Base-by-base conservation (phyloP, 2,113 vertebrate species). In the Lonchura striata region DNA sequence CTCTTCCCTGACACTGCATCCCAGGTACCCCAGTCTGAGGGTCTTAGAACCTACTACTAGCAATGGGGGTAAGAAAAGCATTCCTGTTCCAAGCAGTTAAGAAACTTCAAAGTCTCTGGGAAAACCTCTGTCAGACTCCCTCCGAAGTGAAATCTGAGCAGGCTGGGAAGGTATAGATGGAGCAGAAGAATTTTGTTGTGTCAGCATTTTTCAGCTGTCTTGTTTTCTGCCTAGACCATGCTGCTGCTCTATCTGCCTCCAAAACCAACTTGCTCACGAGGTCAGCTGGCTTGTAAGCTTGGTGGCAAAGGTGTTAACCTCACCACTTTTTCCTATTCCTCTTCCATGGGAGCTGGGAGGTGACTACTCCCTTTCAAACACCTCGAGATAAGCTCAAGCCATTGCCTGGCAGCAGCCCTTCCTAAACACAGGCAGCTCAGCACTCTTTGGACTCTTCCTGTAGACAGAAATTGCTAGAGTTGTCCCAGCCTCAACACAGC, bases 81-180 rank as follows among this genome's bases (percentile, higher is more conserved):
- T 22, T 47, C 10, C 39, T 33, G 11, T 18, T 91, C 16, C 7
- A 14, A 79, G 59, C 30, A 74, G 59, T 42, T 44, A 72, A 52
- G 37, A 88, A 74, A 84, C 10, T 64, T 59, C 33, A 10, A 44
- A 63, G 21, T 39, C 25, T 78, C 52, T 59, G 78, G 33, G 42
- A 42, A 90, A 94, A 94, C 19, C 11, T 72, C 65, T 72, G 6
- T 41, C 44, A 72, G 85, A 72, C 31, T 85, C 42, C 33, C 20
- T 84, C 69, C 35, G 37, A 90, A 86, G 50, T 50, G 66, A 96
- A 93, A 94, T 93, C 82, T 79, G 82, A 96, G 92, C 65, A 82
- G 84, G 52, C 63, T 76, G 21, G 39, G 35, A 94, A 91, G 78
- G 56, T 88, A 47, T 0, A 54, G 28, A 70, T 65, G 14, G 24